Conservation (phyloP, 2,113 vertebrate genomes). For the Pipa parva region DNA sequence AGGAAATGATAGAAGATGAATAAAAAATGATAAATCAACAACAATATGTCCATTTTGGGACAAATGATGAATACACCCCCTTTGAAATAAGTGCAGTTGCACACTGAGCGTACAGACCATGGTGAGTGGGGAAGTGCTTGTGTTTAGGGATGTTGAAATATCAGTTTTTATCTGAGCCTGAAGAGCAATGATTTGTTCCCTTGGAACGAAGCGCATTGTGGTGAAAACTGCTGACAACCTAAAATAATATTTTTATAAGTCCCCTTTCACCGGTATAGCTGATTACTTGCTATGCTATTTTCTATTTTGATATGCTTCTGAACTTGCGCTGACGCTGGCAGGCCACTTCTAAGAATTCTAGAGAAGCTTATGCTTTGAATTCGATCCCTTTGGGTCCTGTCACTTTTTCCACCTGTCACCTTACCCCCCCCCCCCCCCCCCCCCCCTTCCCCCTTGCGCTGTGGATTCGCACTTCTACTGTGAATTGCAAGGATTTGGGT, state of each 20-base stretch:
- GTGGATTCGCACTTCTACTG: not conserved
- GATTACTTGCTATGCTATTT: not conserved
- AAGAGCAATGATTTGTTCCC: not conserved
- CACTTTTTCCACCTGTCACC: not conserved
- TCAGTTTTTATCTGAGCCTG: too few species aligned
- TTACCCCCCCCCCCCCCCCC: not conserved
- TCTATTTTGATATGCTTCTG: not conserved
- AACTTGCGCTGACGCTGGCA: not conserved
- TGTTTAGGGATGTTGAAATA: too few species aligned
- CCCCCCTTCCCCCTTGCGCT: not conserved
- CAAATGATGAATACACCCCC: too few species aligned
- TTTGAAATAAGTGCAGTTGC: too few species aligned
- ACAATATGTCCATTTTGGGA: not conserved
- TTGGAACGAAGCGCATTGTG: not conserved
- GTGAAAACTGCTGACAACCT: not conserved
- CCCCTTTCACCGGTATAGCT: not conserved
- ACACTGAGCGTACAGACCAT: too few species aligned
- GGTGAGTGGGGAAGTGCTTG: too few species aligned
- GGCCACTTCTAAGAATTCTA: not conserved
- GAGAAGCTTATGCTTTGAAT: not conserved
- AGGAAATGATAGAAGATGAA: too few species aligned
- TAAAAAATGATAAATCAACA: too few species aligned
- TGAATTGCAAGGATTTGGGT: not conserved
- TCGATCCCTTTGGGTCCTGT: not conserved
- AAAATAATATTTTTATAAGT: not conserved